Evolutionary conservation across 2,888 invertebrate species (phyloP), one percentile per base, ranked within the genome.

Genomic region (Halictus ligatus): DNA sequence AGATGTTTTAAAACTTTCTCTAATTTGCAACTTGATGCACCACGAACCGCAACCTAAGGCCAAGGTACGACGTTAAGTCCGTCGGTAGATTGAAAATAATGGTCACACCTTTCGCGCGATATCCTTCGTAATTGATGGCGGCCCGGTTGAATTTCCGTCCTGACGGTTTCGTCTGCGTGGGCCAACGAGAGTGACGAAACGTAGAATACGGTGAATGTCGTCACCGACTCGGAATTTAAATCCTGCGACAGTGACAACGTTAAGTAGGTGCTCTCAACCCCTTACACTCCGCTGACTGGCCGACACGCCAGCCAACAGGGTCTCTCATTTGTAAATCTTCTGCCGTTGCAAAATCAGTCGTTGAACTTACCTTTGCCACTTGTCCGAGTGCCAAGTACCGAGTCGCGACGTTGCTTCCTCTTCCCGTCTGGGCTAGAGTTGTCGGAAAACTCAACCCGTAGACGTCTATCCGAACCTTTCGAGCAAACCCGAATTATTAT

Each of bases 211-310:
- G 72, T 21, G 85, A 80, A 75, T 86, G 87, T 48, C 89, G 90
- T 91, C 91, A 91, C 86, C 83, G 87, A 86, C 86, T 86, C 81
- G 91, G 91, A 89, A 91, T 90, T 90, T 87, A 88, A 84, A 85
- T 89, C 84, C 89, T 88, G 82, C 78, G 71, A 85, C 83, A 78
- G 77, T 81, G 87, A 84, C 83, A 83, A 83, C 80, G 78, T 82
- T 85, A 83, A 86, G 86, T 88, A 84, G 88, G 58, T 78, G 77
- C 88, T 83, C 88, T 81, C 84, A 83, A 84, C 81, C 84, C 84
- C 79, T 89, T 86, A 67, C 74, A 80, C 86, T 88, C 78, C 78
- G 80, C 78, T 87, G 82, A 79, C 87, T 81, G 83, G 79, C 76
- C 75, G 75, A 86, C 82, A 83, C 80, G 73, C 35, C 80, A 76